Percentiles rank a stretch among this genome's conserved stretches.
phyloP scores from a whole-genome alignment of 2,113 vertebrate genomes.

The Glaucomys volans region DNA sequence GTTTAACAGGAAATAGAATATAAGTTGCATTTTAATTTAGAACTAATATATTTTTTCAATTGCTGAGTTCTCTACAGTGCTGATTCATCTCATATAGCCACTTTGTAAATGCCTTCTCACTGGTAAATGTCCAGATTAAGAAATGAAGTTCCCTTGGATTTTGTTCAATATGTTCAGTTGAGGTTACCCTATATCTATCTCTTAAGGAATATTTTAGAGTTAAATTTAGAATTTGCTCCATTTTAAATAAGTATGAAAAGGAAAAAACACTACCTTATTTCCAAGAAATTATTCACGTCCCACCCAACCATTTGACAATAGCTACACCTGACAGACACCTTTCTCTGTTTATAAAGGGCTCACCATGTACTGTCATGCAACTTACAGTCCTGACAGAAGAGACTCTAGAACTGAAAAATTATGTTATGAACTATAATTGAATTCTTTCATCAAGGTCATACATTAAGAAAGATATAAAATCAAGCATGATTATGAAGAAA shows the following conservation, averaged over 20 bases:
- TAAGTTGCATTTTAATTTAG: background rate
- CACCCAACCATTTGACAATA: background rate
- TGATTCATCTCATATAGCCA: background rate
- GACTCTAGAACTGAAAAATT: background rate
- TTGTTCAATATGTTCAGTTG: background rate
- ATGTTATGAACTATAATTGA: background rate
- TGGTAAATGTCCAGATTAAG: background rate
- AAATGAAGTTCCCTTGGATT: background rate
- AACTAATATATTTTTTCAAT: background rate
- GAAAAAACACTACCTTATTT: background rate
- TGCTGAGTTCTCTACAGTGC: background rate
- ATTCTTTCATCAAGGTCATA: background rate
- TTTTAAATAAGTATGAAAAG: background rate
- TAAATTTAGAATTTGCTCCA: background rate
- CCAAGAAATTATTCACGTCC: background rate
- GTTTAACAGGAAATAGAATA: background rate
- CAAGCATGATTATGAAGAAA: background rate
- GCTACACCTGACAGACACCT: background rate
- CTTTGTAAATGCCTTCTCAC: background rate
- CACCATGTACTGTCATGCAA: background rate
- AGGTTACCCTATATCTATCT: background rate
- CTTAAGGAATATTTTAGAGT: background rate
- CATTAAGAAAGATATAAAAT: background rate
- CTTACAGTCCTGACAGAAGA: background rate
- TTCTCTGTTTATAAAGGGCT: background rate